Percentiles rank a stretch among this genome's conserved stretches.
phyloP scores from a whole-genome alignment of 2,797 vertebrate species.

The Zenarchopterus dispar region DNA sequence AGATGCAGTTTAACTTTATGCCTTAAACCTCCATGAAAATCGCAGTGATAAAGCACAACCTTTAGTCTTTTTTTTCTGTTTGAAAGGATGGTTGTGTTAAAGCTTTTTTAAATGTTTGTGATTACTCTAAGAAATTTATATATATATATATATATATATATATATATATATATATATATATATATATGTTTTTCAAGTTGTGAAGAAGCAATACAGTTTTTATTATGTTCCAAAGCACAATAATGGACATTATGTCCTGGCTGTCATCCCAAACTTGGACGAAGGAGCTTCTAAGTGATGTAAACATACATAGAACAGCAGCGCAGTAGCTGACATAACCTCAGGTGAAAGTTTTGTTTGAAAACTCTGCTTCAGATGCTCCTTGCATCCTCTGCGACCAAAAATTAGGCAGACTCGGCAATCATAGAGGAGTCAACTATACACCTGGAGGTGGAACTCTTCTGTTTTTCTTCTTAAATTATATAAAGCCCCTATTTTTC shows the following conservation, averaged over 20 bases:
- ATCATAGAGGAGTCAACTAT: background rate
- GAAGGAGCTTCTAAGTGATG: slow-evolving; percentile 23
- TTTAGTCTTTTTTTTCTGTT: background rate
- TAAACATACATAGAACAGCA: background rate
- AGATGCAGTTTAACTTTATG: background rate
- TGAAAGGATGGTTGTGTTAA: background rate
- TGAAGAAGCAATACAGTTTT: slow-evolving; percentile 1
- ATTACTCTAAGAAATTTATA: background rate
- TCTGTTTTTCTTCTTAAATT: background rate
- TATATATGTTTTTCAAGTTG: slow-evolving; percentile 10
- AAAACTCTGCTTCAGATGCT: slow-evolving; percentile 18
- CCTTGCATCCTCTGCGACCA: slow-evolving; percentile 52
- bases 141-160: too few relatives aligned
- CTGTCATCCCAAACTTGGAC: slow-evolving; percentile 10
- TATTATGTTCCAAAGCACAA: slow-evolving; percentile 15
- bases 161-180: too few relatives aligned
- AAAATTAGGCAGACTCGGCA: slow-evolving; percentile 25
- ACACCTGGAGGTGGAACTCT: background rate
- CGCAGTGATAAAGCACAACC: background rate
- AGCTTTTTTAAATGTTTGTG: background rate
- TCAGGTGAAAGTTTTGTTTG: slow-evolving; percentile 50
- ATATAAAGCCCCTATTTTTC: background rate
- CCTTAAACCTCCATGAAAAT: slow-evolving; percentile 22
- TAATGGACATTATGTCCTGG: slow-evolving; percentile 8
- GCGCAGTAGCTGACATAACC: slow-evolving; percentile 2